These are phyloP conservation scores for Ardeotis arabs DNA, from an alignment of 2,113 vertebrate genomes.

Conservation along the genomic window DNA sequence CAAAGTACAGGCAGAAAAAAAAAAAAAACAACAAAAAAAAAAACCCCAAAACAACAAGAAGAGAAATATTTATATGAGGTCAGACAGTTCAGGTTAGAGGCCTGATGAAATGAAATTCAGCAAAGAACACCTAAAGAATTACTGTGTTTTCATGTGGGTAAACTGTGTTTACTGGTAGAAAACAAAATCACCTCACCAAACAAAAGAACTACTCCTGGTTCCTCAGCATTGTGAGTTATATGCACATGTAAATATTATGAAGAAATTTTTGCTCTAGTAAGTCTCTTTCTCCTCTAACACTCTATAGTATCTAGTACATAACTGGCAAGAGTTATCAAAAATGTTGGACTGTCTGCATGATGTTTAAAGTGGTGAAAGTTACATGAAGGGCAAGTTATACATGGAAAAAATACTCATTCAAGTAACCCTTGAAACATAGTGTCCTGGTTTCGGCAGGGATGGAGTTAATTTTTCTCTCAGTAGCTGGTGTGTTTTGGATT, in stretches of 20 bases:
- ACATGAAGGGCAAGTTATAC: neutral
- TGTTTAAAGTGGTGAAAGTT: neutral
- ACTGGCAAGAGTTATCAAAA: neutral
- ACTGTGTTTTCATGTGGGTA: neutral
- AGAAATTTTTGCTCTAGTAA: neutral
- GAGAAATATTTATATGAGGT: neutral
- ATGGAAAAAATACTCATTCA: neutral
- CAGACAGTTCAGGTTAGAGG: neutral
- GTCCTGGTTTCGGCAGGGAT: no score
- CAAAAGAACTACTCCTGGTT: neutral
- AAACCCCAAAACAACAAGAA: neutral
- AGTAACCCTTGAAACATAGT: neutral
- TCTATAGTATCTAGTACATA: neutral
- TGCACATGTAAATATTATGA: neutral
- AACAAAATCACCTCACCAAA: neutral
- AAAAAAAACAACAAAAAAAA: neutral
- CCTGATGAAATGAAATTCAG: neutral
- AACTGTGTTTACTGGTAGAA: neutral
- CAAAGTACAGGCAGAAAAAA: neutral
- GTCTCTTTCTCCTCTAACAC: neutral
- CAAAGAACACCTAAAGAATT: neutral
- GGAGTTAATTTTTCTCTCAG: no score
- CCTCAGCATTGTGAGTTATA: neutral
- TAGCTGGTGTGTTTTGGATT: no score
- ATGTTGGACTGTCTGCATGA: neutral